A percentile compares a stretch with the other conserved stretches of the same genome.
Conservation (phyloP, 2,113 vertebrate species). For the Alaudala cheleensis region DNA sequence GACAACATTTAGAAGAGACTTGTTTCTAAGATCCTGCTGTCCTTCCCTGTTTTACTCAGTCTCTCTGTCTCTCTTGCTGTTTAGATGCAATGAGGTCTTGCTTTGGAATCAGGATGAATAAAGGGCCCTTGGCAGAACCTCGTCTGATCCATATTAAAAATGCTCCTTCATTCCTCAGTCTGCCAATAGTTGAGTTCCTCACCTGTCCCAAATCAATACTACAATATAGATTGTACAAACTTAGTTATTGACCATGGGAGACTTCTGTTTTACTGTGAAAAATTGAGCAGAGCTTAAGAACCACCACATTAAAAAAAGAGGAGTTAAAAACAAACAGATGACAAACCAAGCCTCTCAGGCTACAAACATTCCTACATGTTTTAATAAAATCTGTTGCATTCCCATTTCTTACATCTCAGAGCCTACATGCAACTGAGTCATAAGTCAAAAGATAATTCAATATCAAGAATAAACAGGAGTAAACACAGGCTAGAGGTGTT, state of each 20-base stretch:
- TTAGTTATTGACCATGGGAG: not conserved
- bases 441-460: conserved; percentile 47
- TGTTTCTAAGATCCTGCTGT: not conserved
- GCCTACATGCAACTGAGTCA: not conserved
- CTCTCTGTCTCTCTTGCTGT: not conserved
- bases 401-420: not conserved
- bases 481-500: conserved; percentile 39
- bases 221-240: not conserved
- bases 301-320: not conserved
- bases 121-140: not conserved
- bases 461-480: conserved; percentile 42
- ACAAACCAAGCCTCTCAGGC: not conserved
- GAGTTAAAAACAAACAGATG: not conserved
- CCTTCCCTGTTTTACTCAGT: not conserved
- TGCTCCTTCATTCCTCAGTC: not conserved
- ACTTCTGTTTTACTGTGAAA: not conserved
- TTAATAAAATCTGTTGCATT: not conserved
- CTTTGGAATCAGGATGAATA: not conserved
- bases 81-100: not conserved
- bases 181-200: conserved; percentile 29
- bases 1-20: not conserved
- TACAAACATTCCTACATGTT: not conserved
- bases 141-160: conserved; percentile 21
- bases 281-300: not conserved
- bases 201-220: conserved; percentile 38